Conservation (phyloP, 1,140 invertebrate species). For the Dreissena polymorpha region DNA sequence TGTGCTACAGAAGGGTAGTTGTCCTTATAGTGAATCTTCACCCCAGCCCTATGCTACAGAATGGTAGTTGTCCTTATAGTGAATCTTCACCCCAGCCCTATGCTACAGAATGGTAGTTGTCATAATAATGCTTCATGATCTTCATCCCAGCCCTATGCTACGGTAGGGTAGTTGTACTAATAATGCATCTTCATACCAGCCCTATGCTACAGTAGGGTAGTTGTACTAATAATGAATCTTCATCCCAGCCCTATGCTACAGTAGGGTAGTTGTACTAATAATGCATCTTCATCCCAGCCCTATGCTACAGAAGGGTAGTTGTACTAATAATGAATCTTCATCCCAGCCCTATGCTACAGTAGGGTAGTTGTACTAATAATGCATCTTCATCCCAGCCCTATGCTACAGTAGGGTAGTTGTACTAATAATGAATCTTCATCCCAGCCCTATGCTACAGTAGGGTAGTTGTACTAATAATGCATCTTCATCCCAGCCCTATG, state of each 20-base stretch:
- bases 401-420: constrained; percentile 83
- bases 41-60: constrained; percentile 90
- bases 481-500: constrained; percentile 90
- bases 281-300: constrained; percentile 86
- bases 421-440: constrained; percentile 82
- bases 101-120: constrained; percentile 83
- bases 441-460: constrained; percentile 89
- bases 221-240: constrained; percentile 80
- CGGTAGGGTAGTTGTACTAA: constrained; percentile 67
- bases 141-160: constrained; percentile 91
- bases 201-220: constrained; percentile 87
- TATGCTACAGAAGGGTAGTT: constrained; percentile 85
- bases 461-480: constrained; percentile 59
- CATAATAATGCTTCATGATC: constrained; percentile 76
- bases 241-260: constrained; percentile 90
- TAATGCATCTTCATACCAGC: constrained; percentile 84
- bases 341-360: constrained; percentile 90
- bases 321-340: constrained; percentile 81
- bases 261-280: constrained; percentile 66
- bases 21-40: constrained; percentile 81
- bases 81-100: constrained; percentile 88
- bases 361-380: constrained; percentile 64
- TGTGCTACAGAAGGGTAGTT: constrained; percentile 85
- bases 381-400: constrained; percentile 88
- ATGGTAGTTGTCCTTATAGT: constrained; percentile 64